Evolutionary conservation across 2,888 invertebrate genomes (phyloP), one percentile per base, ranked within the genome.

Genomic region (Girardia tigrina): DNA sequence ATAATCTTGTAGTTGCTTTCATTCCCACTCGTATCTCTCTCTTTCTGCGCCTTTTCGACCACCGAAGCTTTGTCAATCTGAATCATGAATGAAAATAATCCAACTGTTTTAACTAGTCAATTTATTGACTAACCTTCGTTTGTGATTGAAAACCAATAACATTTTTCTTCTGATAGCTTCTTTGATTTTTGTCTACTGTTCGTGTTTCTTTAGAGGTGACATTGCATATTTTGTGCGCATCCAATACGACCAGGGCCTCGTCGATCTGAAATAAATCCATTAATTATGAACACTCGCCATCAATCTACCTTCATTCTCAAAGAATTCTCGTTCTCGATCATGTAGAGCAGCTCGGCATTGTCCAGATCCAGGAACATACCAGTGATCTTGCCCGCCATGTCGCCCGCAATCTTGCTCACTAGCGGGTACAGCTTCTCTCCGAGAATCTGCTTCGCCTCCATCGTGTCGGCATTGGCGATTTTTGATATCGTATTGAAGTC

Each of bases 141-240:
- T n/a, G n/a, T n/a, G n/a, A n/a, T n/a, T n/a, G n/a, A n/a, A n/a
- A n/a, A n/a, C n/a, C n/a, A n/a, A n/a, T n/a, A n/a, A n/a, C n/a
- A n/a, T n/a, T n/a, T n/a, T n/a, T n/a, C n/a, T n/a, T n/a, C n/a
- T n/a, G n/a, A n/a, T n/a, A n/a, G n/a, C n/a, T n/a, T n/a, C n/a
- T n/a, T n/a, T n/a, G n/a, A n/a, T n/a, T n/a, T n/a, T n/a, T n/a
- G n/a, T n/a, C n/a, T n/a, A n/a, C n/a, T n/a, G n/a, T n/a, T n/a
- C n/a, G n/a, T n/a, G n/a, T n/a, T n/a, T n/a, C n/a, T n/a, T n/a
- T n/a, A n/a, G n/a, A n/a, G n/a, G n/a, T n/a, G n/a, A n/a, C n/a
- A n/a, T n/a, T n/a, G n/a, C n/a, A n/a, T n/a, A n/a, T n/a, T 56
- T 56, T 56, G 56, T 56, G 56, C 2, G 56, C 56, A 56, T 56